Percentiles rank a stretch among this genome's conserved stretches.
Conservation (phyloP, 2,797 vertebrate species). For the Melanotaenia parkinsoni region DNA sequence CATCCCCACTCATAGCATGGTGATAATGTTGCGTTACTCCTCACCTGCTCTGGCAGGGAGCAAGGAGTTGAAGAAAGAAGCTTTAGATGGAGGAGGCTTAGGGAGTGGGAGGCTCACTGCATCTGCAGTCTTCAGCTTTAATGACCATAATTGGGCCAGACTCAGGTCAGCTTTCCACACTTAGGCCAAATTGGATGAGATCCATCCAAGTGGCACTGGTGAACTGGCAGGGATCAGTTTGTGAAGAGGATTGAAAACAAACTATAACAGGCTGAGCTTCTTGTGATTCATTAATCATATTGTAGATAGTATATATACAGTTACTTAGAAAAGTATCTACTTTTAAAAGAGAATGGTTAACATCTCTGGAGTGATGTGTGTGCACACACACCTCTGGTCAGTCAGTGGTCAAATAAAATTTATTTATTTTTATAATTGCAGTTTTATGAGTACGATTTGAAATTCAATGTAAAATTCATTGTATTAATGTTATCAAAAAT, state of each 20-base stretch:
- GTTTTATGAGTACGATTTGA: background rate
- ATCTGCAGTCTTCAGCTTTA: constrained; percentile 40
- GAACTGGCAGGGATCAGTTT: constrained; percentile 36
- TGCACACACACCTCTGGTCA: background rate
- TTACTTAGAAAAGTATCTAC: background rate
- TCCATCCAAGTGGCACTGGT: constrained; percentile 48
- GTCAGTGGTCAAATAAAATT: background rate
- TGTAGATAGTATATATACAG: background rate
- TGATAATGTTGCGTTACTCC: constrained; percentile 18
- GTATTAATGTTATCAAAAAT: too few relatives aligned
- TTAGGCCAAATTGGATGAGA: constrained; percentile 68
- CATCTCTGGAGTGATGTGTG: background rate
- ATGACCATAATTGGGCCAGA: constrained; percentile 54
- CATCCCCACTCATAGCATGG: constrained; percentile 26
- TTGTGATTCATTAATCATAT: constrained; percentile 8
- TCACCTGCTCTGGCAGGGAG: constrained; percentile 40
- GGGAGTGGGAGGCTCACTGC: constrained; percentile 23
- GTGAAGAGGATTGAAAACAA: constrained; percentile 30
- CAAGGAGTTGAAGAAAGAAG: constrained; percentile 18
- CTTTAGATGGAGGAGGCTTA: constrained; percentile 45
- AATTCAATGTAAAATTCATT: too few relatives aligned
- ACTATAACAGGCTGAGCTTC: constrained; percentile 31
- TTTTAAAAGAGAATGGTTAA: background rate
- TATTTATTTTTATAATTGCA: background rate
- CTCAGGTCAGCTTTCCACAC: constrained; percentile 61